Evolutionary conservation across 2,888 invertebrate genomes (phyloP).

Genomic region (Oscheius sp.): DNA sequence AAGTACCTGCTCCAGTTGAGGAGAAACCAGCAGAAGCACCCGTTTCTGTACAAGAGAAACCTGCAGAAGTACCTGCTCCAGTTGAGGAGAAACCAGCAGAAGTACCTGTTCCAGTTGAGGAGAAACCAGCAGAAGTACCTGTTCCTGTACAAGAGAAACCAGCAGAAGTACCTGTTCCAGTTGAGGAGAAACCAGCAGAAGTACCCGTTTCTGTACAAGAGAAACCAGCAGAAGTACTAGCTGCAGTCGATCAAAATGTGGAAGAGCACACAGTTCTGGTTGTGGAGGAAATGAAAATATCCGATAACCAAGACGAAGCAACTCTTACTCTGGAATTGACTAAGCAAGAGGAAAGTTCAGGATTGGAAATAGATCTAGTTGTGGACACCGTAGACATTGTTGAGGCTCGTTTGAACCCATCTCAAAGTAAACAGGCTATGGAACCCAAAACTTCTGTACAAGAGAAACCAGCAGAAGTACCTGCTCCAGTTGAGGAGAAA

Average conservation of each 20-base stretch:
- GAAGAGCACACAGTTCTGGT: neutral
- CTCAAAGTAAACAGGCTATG: neutral
- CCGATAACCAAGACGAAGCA: neutral
- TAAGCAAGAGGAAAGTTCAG: neutral
- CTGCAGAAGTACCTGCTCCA: conserved; percentile 1
- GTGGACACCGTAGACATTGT: neutral
- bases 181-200: conserved; percentile 8
- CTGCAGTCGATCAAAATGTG: no score
- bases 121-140: neutral
- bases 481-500: neutral
- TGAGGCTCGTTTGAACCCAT: neutral
- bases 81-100: conserved; percentile 3
- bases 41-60: conserved; percentile 4
- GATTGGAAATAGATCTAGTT: conserved; percentile 16
- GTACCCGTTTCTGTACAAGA: neutral
- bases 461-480: neutral
- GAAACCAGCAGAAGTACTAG: neutral
- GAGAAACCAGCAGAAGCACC: neutral
- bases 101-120: neutral
- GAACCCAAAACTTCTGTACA: neutral
- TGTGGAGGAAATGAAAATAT: neutral
- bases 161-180: neutral
- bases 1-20: conserved; percentile 21
- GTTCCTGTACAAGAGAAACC: conserved; percentile 1
- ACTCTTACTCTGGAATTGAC: neutral